These are phyloP conservation scores for Megaptera novaeangliae DNA, from an alignment of 2,113 vertebrate species.

Conservation along the genomic window DNA sequence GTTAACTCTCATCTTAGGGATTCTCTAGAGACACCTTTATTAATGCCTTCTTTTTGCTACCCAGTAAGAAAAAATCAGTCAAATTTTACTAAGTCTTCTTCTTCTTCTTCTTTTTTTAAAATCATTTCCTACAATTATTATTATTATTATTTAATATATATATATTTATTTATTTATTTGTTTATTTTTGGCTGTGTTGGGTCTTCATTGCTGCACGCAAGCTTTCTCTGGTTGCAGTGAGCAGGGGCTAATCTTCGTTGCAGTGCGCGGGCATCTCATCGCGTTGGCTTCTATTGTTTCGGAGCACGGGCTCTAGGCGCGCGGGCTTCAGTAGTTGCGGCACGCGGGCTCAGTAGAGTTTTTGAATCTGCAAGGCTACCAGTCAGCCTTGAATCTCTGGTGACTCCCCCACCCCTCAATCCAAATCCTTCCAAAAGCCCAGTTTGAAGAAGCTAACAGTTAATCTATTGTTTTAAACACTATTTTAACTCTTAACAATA, in stretches of 20 bases:
- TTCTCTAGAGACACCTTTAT: neutral
- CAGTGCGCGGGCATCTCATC: too few species aligned
- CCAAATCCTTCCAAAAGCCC: neutral
- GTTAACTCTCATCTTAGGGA: neutral
- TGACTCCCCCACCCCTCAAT: neutral
- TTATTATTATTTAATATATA: too few species aligned
- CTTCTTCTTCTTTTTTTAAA: neutral
- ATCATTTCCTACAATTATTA: too few species aligned
- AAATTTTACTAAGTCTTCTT: neutral
- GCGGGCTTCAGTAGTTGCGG: too few species aligned
- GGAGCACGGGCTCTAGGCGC: too few species aligned
- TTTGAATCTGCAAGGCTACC: neutral
- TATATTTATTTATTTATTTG: too few species aligned
- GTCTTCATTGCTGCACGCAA: too few species aligned
- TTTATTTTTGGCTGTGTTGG: too few species aligned
- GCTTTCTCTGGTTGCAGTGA: too few species aligned
- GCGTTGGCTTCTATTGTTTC: too few species aligned
- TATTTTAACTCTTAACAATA: neutral
- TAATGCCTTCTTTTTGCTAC: neutral
- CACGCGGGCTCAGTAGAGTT: neutral
- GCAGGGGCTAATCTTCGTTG: too few species aligned
- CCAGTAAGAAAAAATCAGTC: conserved; percentile 2
- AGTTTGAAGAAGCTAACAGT: neutral
- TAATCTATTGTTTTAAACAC: conserved; percentile 25
- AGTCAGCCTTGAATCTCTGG: neutral